Base-by-base conservation (phyloP, 2,888 invertebrate genomes). In the Lasioglossum figueresi region DNA sequence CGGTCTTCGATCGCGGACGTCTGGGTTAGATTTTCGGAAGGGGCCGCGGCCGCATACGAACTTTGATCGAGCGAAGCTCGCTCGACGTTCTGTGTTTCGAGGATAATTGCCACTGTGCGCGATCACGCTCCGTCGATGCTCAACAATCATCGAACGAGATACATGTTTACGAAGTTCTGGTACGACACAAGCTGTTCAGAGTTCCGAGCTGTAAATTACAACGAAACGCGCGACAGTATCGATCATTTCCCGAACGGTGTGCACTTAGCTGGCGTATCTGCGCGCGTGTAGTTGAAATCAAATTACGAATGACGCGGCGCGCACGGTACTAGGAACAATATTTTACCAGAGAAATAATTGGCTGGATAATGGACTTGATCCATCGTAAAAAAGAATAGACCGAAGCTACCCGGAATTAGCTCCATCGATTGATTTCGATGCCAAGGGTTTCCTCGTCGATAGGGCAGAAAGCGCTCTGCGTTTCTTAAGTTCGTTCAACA, bases 1-100 rank as follows among this genome's bases (percentile, higher is more conserved):
- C 89, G 88, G 86, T 84, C 88, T 80, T 79, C 90, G 86, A 86
- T 88, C 85, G 82, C 79, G 79, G 86, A 88, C 82, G 88, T 90
- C 83, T 74, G 73, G 80, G 16, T 45, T 45, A 16, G 45, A 86
- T 84, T 76, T 70, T 77, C 74, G 88, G 81, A 87, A 82, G 52
- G 72, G 75, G 48, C 48, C 19, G 5, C 2, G 85, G 48, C 70
- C 74, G 52, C n/a, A 1, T 8, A 27, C 37, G 52, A 59, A 43
- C 48, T 70, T 68, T 14, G n/a, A 12, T 59, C 4, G 27, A 12
- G 14, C 14, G 27, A 59, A 27, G 59, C 27, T 79, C 59, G 59
- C 14, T 79, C 81, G 40, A 82, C 63, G 74, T 68, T 79, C 45
- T 86, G 68, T 77, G 68, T 78, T 66, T 59, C 63, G 31, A 63